phyloP scores from a whole-genome alignment of 2,113 vertebrate species.

The Syngnathus scovelli region DNA sequence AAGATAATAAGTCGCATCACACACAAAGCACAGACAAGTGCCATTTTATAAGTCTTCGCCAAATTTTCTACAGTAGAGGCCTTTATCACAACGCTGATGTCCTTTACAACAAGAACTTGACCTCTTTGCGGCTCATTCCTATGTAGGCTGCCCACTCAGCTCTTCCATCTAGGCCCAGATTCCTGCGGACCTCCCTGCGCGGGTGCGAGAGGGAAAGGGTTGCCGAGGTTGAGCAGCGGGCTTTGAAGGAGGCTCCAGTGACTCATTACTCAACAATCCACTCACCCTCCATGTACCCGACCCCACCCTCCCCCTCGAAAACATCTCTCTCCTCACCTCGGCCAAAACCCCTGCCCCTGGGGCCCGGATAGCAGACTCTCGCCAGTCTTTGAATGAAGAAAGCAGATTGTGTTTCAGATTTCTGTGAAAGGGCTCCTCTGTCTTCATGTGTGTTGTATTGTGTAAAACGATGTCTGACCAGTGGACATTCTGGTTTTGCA shows the following conservation, averaged over 20 bases:
- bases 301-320: conserved; percentile 22
- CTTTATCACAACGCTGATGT: conserved; percentile 33
- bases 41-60: conserved; percentile 23
- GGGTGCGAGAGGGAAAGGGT: conserved; percentile 23
- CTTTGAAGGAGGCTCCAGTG: conserved; percentile 68
- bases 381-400: conserved; percentile 39
- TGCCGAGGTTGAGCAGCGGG: conserved; percentile 30
- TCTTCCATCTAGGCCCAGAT: conserved; percentile 47
- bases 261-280: conserved; percentile 63
- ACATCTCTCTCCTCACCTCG: conserved; percentile 35
- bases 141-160: conserved; percentile 45
- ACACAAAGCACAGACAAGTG: conserved; percentile 22
- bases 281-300: conserved; percentile 42
- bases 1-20: conserved; percentile 43
- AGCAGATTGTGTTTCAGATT: conserved; percentile 51
- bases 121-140: conserved; percentile 17
- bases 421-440: conserved; percentile 52
- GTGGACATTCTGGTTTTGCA: background rate
- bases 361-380: conserved; percentile 24
- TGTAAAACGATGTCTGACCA: conserved; percentile 2
- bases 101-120: conserved; percentile 36
- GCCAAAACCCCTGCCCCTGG: conserved; percentile 31
- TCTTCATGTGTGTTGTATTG: conserved; percentile 20
- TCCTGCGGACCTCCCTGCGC: conserved; percentile 58
- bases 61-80: conserved; percentile 17